phyloP scores from a whole-genome alignment of 2,888 invertebrate genomes.

The Patella caerulea region DNA sequence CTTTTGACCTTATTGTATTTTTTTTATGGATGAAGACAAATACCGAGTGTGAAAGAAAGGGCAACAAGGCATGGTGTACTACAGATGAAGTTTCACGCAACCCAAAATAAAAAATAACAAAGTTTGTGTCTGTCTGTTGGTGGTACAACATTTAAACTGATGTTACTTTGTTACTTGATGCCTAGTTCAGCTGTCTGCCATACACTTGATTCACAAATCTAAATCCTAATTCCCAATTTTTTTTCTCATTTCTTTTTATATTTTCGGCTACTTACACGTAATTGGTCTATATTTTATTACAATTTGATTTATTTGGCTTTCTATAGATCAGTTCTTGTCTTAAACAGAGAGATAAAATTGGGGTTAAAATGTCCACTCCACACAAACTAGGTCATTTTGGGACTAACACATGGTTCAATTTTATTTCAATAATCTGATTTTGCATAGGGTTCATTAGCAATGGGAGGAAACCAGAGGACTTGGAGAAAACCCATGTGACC shows the following conservation, averaged over 20 bases:
- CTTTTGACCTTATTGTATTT: not conserved
- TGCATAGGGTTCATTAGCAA: no score
- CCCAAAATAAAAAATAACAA: not conserved
- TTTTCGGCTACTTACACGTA: not conserved
- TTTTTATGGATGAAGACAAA: not conserved
- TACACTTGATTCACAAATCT: not conserved
- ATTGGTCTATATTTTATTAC: not conserved
- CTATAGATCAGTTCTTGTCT: no score
- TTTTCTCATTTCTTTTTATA: not conserved
- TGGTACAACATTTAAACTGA: not conserved
- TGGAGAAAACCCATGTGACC: no score
- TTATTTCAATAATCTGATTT: no score
- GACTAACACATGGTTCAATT: no score
- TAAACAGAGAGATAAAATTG: no score
- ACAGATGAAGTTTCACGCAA: not conserved
- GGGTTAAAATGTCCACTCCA: no score
- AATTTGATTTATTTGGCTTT: not conserved
- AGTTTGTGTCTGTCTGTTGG: not conserved
- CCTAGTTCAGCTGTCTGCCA: conserved; percentile 5
- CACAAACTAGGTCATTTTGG: no score
- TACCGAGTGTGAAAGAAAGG: not conserved
- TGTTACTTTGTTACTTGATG: not conserved
- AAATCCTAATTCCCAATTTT: not conserved
- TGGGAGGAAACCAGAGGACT: no score
- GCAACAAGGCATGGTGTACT: conserved; percentile 6